Conservation (phyloP, 2,888 invertebrate species). For the Pandemis cinnamomeana region DNA sequence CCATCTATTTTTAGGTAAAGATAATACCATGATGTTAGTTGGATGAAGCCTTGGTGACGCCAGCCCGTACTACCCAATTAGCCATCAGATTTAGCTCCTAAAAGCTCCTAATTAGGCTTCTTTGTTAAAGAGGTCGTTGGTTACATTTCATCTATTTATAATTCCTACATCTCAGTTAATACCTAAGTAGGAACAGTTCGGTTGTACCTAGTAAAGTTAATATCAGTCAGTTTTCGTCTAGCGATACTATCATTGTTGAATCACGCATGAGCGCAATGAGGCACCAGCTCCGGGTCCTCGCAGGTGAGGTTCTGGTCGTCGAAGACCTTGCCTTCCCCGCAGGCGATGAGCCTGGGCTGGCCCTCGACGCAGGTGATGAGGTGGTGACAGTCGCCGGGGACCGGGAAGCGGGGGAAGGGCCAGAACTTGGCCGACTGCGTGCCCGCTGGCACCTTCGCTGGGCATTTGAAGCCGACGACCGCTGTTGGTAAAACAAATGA, state of each 20-base stretch:
- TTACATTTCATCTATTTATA: no score
- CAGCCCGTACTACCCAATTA: no score
- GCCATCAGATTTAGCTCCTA: no score
- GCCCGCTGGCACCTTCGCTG: constrained; percentile 91
- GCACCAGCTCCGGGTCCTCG: constrained; percentile 88
- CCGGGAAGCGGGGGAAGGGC: constrained; percentile 96
- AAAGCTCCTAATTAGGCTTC: no score
- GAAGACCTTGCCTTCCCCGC: constrained; percentile 94
- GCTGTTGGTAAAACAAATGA: constrained; percentile 79
- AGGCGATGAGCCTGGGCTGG: constrained; percentile 93
- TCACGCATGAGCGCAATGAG: constrained; percentile 78
- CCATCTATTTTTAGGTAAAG: no score
- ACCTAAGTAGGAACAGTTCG: no score
- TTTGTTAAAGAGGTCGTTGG: no score
- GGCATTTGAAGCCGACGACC: constrained; percentile 96
- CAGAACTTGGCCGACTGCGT: constrained; percentile 94
- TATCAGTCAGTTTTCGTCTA: constrained; percentile 60
- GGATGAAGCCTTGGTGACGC: no score
- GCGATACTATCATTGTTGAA: constrained; percentile 51
- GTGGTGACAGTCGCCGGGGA: constrained; percentile 93
- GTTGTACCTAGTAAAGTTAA: not conserved
- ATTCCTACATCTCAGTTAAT: no score
- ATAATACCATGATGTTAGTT: no score
- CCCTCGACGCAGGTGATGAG: constrained; percentile 96
- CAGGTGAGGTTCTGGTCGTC: constrained; percentile 93